Conservation (phyloP, 2,113 vertebrate species). For the Natator depressus region DNA sequence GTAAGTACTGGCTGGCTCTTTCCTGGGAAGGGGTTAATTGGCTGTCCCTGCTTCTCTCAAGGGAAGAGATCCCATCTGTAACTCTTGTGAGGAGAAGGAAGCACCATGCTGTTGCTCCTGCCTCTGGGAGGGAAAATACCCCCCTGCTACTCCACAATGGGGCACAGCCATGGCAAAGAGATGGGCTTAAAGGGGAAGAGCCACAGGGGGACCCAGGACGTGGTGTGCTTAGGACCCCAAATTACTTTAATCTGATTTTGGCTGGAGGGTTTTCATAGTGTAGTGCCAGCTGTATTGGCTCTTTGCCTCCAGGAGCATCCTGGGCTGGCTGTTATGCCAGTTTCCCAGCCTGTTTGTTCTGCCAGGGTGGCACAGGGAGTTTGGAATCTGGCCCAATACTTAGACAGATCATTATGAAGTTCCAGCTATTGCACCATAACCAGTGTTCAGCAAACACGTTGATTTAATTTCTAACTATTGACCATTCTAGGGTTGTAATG, state of each 20-base stretch:
- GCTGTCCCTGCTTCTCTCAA: not conserved
- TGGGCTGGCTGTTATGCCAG: not conserved
- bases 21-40: not conserved
- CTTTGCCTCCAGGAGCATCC: not conserved
- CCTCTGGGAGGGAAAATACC: not conserved
- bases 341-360: not conserved
- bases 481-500: not conserved
- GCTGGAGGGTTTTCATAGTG: not conserved
- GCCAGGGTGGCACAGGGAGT: not conserved
- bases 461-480: not conserved
- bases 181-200: not conserved
- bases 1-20: not conserved
- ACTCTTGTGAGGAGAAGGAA: not conserved
- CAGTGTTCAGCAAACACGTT: not conserved
- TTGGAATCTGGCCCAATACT: not conserved
- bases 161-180: not conserved
- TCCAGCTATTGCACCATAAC: not conserved
- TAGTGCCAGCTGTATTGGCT: not conserved
- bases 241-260: rapidly evolving
- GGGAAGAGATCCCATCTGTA: not conserved
- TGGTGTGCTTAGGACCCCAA: rapidly evolving
- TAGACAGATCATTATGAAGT: not conserved
- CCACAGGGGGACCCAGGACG: not conserved
- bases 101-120: not conserved
- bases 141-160: not conserved